Evolutionary conservation across 2,888 invertebrate genomes (phyloP), one percentile per base, ranked within the genome.

Genomic region (Cheiracanthium punctorium): DNA sequence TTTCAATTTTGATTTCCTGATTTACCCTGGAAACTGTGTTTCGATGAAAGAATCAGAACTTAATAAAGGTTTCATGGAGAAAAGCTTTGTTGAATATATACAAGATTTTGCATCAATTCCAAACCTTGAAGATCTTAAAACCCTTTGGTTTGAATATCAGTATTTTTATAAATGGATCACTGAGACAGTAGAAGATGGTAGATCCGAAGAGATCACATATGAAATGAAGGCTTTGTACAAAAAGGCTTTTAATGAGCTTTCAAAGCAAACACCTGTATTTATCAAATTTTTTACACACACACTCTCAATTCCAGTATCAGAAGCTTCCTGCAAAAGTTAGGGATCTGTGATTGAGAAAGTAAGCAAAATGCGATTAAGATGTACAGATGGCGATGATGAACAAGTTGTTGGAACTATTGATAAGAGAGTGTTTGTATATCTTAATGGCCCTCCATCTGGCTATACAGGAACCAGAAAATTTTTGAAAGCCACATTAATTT

Each of bases 231-330:
- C 48, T 17, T n/a, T 48, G 17, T 48, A 12, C n/a, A 48, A 48
- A 17, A 48, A 17, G 17, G 48, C 48, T 48, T 7, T 48, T 10
- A 65, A 24, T 65, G 30, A 28, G 65, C 65, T 65, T 65, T 14
- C 65, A 65, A 8, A 7, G 2, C 8, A 65, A 65, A 14, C 24
- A 29, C 65, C 65, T 24, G 4, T 65, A 24, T 24, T 65, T 65
- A n/a, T 65, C n/a, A 65, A 24, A 65, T 65, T 65, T 20, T 24
- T 65, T 65, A 24, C 24, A 65, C 2, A 65, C 65, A 65, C 65
- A 65, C 8, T 65, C 24, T 65, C 65, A 65, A 24, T 30, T 65
- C 29, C 65, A 14, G 65, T 65, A 4, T 65, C 65, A 29, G 65
- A 65, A 65, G 30, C 28, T 12, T 7, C n/a, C 8, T 65, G 65